Conservation (phyloP, 1,140 invertebrate species). For the Trachymyrmex cornetzi region DNA sequence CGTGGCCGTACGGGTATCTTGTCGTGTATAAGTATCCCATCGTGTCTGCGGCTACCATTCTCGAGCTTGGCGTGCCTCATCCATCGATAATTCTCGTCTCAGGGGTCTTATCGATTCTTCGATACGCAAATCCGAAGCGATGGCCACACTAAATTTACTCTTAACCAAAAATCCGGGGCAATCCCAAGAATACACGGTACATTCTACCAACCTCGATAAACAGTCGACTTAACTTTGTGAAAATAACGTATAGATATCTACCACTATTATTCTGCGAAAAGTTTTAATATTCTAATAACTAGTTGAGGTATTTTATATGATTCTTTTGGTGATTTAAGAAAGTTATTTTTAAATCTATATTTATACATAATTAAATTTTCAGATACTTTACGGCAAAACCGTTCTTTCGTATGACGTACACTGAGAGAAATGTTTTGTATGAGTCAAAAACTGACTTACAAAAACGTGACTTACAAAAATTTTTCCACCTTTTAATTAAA, state of each 20-base stretch:
- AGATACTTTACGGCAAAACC: no score
- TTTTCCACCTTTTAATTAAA: no score
- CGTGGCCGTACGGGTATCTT: not conserved
- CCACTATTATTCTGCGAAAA: not conserved
- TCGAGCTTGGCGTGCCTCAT: not conserved
- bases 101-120: slow-evolving; percentile 53
- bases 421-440: no score
- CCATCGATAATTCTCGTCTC: slow-evolving; percentile 57
- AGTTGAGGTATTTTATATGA: no score
- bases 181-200: not conserved
- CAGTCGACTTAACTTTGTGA: not conserved
- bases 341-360: no score
- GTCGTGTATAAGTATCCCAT: slow-evolving; percentile 8
- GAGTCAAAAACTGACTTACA: no score
- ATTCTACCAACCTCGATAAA: not conserved
- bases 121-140: slow-evolving; percentile 40
- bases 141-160: slow-evolving; percentile 32
- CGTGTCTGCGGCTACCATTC: slow-evolving; percentile 19
- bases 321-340: no score
- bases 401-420: no score
- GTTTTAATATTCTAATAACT: no score
- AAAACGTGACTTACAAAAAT: no score
- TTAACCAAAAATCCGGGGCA: slow-evolving; percentile 12
- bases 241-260: not conserved
- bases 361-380: no score